A percentile compares a stretch with the other conserved stretches of the same genome.
phyloP scores from a whole-genome alignment of 2,113 vertebrate species.

The Phalacrocorax brasilianus region DNA sequence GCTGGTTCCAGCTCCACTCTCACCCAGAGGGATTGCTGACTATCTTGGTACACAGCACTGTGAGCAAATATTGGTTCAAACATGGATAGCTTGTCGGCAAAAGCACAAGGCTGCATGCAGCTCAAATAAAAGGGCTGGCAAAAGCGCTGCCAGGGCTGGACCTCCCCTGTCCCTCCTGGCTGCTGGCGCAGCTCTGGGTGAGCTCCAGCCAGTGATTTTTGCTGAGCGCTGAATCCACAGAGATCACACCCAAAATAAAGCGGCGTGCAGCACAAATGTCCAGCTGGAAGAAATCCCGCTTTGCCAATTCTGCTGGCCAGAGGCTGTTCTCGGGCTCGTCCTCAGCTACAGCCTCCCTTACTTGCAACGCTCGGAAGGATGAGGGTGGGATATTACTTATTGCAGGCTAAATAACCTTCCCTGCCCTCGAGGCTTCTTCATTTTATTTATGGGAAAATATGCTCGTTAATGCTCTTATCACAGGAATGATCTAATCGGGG shows the following conservation, averaged over 20 bases:
- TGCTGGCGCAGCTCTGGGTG: neutral
- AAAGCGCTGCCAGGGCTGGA: neutral
- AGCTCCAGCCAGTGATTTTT: neutral
- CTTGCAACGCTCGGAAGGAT: neutral
- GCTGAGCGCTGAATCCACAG: neutral
- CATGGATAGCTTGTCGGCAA: neutral
- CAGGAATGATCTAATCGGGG: slow-evolving; percentile 18
- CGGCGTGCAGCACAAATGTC: neutral
- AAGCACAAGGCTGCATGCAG: neutral
- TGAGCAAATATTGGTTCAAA: slow-evolving; percentile 41
- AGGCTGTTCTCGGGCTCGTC: neutral
- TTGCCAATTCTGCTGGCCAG: neutral
- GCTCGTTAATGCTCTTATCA: slow-evolving; percentile 44
- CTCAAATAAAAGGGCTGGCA: neutral
- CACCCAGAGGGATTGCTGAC: neutral
- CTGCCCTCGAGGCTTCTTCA: slow-evolving; percentile 18
- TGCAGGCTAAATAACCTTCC: slow-evolving; percentile 37
- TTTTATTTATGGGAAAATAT: slow-evolving; percentile 47
- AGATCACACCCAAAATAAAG: neutral
- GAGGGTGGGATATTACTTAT: neutral
- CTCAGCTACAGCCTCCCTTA: neutral
- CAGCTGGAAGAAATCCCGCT: neutral
- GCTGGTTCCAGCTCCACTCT: neutral
- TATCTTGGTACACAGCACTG: neutral
- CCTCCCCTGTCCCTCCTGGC: neutral